phyloP scores from a whole-genome alignment of 1,140 invertebrate genomes.

The Neodiprion virginianus region DNA sequence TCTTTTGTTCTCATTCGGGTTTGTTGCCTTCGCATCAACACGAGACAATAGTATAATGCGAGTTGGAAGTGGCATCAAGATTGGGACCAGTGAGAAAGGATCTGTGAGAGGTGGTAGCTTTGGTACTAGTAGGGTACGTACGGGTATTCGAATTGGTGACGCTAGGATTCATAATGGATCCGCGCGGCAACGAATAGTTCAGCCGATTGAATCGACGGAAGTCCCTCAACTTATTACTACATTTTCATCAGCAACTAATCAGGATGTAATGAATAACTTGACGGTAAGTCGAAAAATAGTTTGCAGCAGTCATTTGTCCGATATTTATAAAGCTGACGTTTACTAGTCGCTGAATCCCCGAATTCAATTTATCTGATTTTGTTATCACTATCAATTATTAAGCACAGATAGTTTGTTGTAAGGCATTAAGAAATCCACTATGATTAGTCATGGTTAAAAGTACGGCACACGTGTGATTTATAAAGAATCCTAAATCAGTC shows the following conservation, averaged over 20 bases:
- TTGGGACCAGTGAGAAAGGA: constrained; percentile 47
- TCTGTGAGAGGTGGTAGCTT: constrained; percentile 24
- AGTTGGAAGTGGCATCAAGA: constrained; percentile 51
- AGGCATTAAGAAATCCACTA: too few relatives aligned
- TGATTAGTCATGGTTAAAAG: too few relatives aligned
- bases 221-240: background rate
- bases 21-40: background rate
- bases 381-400: too few relatives aligned
- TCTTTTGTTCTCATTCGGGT: background rate
- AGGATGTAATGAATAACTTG: background rate
- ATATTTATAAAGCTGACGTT: too few relatives aligned
- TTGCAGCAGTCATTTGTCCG: too few relatives aligned
- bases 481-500: too few relatives aligned
- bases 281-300: background rate
- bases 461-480: too few relatives aligned
- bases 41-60: constrained; percentile 43
- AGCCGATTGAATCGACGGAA: constrained; percentile 43
- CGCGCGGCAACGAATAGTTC: constrained; percentile 44
- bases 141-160: constrained; percentile 51
- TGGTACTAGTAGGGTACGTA: constrained; percentile 40
- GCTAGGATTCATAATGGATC: constrained; percentile 46
- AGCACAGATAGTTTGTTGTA: too few relatives aligned
- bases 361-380: too few relatives aligned
- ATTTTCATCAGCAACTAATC: background rate
- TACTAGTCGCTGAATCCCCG: too few relatives aligned